Evolutionary conservation across 1,140 invertebrate species (phyloP).

Genomic region (Rhizoglyphus robini): DNA sequence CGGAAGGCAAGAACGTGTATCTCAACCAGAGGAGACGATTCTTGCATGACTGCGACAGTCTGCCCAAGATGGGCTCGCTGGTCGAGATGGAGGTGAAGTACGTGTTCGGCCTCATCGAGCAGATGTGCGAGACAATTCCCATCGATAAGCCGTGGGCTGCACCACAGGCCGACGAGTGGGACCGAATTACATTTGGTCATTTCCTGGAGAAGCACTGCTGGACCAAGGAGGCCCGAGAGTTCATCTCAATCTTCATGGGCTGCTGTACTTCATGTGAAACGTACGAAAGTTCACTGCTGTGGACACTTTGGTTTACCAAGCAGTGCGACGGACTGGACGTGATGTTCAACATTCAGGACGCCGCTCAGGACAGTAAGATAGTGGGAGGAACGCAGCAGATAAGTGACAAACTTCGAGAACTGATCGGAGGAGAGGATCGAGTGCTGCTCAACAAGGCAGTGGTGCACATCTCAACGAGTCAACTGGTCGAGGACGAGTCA

Average conservation of each 20-base stretch:
- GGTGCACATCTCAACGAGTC: background rate
- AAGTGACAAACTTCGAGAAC: constrained; percentile 30
- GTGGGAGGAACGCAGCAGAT: constrained; percentile 35
- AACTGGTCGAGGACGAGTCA: constrained; percentile 21
- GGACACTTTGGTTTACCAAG: constrained; percentile 34
- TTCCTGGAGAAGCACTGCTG: constrained; percentile 33
- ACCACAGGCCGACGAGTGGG: constrained; percentile 34
- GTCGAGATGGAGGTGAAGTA: constrained; percentile 26
- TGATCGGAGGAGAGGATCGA: constrained; percentile 27
- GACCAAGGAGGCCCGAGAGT: constrained; percentile 30
- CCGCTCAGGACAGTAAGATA: constrained; percentile 35
- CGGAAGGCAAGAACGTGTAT: constrained; percentile 24
- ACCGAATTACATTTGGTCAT: constrained; percentile 33
- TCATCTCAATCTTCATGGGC: constrained; percentile 22
- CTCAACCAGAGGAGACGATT: constrained; percentile 19
- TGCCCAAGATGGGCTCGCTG: background rate
- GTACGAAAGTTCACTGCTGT: constrained; percentile 33
- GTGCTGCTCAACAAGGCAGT: constrained; percentile 26
- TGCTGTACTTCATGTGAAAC: constrained; percentile 32
- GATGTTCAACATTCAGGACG: constrained; percentile 31
- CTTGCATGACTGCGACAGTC: background rate
- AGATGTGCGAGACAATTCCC: constrained; percentile 31
- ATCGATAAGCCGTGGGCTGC: constrained; percentile 33
- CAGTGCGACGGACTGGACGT: constrained; percentile 29
- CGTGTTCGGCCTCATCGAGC: constrained; percentile 25